Percentiles rank a stretch among this genome's conserved stretches.
Evolutionary conservation across 2,113 vertebrate species (phyloP).

Genomic region (Hemichromis elongatus): DNA sequence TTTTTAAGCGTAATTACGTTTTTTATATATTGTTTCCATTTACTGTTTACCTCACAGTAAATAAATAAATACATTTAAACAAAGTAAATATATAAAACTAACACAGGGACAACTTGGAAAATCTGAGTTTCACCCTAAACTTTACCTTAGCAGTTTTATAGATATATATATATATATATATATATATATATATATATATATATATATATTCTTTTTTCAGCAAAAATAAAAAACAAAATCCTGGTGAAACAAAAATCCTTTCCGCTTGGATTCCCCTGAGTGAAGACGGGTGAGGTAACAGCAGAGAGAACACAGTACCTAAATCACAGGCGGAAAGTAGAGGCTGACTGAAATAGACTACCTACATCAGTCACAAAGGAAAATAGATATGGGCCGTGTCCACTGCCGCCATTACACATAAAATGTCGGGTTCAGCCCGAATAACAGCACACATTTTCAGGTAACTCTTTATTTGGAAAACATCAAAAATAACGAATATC

Average conservation of each 20-base stretch:
- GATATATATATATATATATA: too few relatives aligned
- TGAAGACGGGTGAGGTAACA: constrained; percentile 24
- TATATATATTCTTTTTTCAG: neutral
- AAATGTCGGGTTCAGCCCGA: neutral
- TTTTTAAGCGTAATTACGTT: neutral
- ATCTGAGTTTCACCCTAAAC: neutral
- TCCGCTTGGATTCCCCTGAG: neutral
- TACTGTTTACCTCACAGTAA: neutral
- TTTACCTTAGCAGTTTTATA: neutral
- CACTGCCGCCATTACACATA: constrained; percentile 15
- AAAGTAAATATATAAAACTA: neutral
- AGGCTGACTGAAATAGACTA: constrained; percentile 51
- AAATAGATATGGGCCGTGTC: neutral
- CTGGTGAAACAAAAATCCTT: neutral
- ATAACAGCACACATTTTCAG: neutral
- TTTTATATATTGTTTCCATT: neutral
- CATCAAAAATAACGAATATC: neutral
- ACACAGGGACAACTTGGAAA: neutral
- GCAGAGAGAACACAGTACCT: constrained; percentile 16
- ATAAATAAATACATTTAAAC: neutral
- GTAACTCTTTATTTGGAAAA: neutral
- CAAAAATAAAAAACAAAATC: neutral
- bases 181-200: neutral
- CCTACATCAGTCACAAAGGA: constrained; percentile 41
- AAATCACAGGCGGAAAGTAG: constrained; percentile 31